A percentile compares a stretch with the other conserved stretches of the same genome.
Evolutionary conservation across 1,140 invertebrate species (phyloP).

Genomic region (Drosophila nannoptera): DNA sequence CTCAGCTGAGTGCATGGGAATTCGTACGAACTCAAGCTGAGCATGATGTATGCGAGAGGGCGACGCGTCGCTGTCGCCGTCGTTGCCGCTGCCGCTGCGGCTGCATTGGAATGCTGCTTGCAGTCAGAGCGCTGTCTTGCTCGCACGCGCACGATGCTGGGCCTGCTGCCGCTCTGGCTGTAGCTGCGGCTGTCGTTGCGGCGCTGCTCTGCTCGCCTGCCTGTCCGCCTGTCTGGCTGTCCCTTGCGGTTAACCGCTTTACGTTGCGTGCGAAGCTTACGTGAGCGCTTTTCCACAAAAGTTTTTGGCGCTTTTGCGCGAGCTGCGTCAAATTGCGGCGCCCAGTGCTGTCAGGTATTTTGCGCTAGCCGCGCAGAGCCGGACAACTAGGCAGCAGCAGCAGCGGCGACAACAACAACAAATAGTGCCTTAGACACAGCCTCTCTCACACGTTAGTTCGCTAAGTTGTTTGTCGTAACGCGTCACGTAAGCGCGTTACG

Average conservation of each 20-base stretch:
- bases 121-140: conserved; percentile 39
- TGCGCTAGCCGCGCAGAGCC: conserved; percentile 42
- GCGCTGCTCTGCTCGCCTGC: conserved; percentile 2
- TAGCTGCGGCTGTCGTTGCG: conserved; percentile 12
- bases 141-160: conserved; percentile 38
- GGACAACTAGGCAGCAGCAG: conserved; percentile 31
- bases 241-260: conserved; percentile 63
- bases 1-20: conserved; percentile 57
- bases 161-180: conserved; percentile 40
- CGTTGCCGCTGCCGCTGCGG: conserved; percentile 30
- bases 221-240: conserved; percentile 21
- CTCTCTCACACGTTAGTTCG: conserved; percentile 45
- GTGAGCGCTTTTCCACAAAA: conserved; percentile 43
- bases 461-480: conserved; percentile 46
- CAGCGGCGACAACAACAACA: conserved; percentile 10
- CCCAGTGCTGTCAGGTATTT: conserved; percentile 58
- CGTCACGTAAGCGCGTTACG: conserved; percentile 42
- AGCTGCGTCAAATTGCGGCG: conserved; percentile 32
- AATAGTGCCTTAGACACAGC: conserved; percentile 52
- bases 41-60: conserved; percentile 56
- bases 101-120: conserved; percentile 25
- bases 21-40: conserved; percentile 46
- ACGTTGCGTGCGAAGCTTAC: conserved; percentile 56
- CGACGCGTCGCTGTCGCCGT: conserved; percentile 30
- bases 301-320: conserved; percentile 39